Conservation (phyloP, 2,797 vertebrate genomes). For the Trachops cirrhosus region DNA sequence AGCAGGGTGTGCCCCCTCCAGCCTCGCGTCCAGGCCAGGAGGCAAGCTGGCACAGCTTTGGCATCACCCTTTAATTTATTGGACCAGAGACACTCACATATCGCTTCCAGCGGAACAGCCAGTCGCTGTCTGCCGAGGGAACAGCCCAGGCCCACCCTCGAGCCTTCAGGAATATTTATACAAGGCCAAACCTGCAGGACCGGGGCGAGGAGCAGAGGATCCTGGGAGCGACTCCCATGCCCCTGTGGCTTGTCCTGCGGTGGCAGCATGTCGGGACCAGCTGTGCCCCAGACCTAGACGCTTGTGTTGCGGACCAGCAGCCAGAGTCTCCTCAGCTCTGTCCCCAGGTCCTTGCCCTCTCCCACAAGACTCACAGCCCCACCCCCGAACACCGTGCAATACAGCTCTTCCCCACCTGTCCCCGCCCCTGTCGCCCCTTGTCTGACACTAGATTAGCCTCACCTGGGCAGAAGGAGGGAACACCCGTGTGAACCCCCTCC, state of each 20-base stretch:
- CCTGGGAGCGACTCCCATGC: background rate
- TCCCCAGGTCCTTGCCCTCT: too few relatives aligned
- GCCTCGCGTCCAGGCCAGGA: background rate
- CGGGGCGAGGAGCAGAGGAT: background rate
- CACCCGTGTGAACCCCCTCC: background rate
- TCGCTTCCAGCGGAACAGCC: constrained; percentile 77
- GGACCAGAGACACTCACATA: constrained; percentile 78
- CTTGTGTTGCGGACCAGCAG: background rate
- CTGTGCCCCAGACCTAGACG: background rate
- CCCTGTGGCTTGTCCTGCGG: background rate
- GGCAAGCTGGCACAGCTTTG: background rate
- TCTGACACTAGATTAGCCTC: background rate
- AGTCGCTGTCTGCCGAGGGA: constrained; percentile 5
- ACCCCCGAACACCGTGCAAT: constrained; percentile 39
- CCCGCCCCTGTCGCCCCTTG: background rate
- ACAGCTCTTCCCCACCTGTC: background rate
- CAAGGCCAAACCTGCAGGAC: background rate
- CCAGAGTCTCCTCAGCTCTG: background rate
- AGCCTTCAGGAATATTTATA: constrained; percentile 42
- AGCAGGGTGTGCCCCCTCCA: background rate
- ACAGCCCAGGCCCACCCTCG: background rate
- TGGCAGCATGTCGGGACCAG: background rate
- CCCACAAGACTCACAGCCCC: background rate
- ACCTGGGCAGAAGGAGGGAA: background rate
- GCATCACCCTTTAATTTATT: constrained; percentile 79